These are phyloP conservation scores for Druceiella hillmani DNA, from an alignment of 2,888 invertebrate genomes.

Conservation along the genomic window DNA sequence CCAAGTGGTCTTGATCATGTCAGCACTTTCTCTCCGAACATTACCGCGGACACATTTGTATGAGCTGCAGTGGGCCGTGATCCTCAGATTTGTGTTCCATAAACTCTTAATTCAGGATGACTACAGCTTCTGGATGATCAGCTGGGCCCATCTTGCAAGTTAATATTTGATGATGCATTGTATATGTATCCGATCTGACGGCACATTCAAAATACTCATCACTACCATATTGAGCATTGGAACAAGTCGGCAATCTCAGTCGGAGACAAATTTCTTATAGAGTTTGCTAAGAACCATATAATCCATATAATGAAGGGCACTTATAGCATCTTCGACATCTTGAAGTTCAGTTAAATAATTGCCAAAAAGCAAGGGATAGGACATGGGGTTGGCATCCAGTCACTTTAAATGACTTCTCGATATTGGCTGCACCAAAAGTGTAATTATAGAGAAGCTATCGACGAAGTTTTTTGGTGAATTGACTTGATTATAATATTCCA, in stretches of 20 bases:
- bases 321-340: slow-evolving; percentile 55
- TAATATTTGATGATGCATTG: slow-evolving; percentile 63
- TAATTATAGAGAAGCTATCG: slow-evolving; percentile 45
- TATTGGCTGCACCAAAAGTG: slow-evolving; percentile 56
- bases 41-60: slow-evolving; percentile 61
- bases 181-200: slow-evolving; percentile 52
- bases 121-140: slow-evolving; percentile 54
- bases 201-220: slow-evolving; percentile 66
- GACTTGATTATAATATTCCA: slow-evolving; percentile 40
- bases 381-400: slow-evolving; percentile 57
- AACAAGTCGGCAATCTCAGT: slow-evolving; percentile 52
- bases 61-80: slow-evolving; percentile 61
- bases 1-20: slow-evolving; percentile 55
- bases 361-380: slow-evolving; percentile 62
- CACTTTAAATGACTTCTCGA: slow-evolving; percentile 61
- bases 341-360: slow-evolving; percentile 62
- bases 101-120: slow-evolving; percentile 56
- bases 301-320: slow-evolving; percentile 52
- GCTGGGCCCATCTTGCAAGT: slow-evolving; percentile 65
- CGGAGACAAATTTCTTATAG: slow-evolving; percentile 56
- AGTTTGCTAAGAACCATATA: slow-evolving; percentile 51
- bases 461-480: slow-evolving; percentile 39
- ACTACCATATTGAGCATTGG: slow-evolving; percentile 44
- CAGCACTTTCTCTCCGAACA: slow-evolving; percentile 70
- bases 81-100: slow-evolving; percentile 55